These are phyloP conservation scores for Macrosiphum euphorbiae DNA, from an alignment of 2,888 invertebrate genomes.

Conservation along the genomic window DNA sequence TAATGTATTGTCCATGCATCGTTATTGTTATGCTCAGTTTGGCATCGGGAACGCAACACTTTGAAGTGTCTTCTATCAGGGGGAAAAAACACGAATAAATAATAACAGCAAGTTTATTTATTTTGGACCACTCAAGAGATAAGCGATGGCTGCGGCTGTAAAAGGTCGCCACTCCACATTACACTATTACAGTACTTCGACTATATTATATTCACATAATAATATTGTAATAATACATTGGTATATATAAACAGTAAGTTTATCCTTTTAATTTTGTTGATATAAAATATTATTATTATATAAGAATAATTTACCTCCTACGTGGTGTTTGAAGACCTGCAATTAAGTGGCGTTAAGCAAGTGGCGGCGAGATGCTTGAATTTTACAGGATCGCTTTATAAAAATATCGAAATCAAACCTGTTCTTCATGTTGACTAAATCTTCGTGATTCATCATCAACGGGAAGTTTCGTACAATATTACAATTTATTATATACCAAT, in stretches of 20 bases:
- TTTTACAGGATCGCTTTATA: background rate
- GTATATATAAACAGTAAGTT: background rate
- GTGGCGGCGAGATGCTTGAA: background rate
- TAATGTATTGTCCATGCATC: constrained; percentile 7
- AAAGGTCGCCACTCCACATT: background rate
- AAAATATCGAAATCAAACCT: background rate
- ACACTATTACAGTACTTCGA: background rate
- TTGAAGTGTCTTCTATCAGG: constrained; percentile 28
- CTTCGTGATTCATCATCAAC: background rate
- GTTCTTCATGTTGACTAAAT: background rate
- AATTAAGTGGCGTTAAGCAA: background rate
- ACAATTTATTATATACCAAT: background rate
- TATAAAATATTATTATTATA: background rate
- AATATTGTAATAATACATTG: background rate
- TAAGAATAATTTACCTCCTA: background rate
- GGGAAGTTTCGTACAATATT: background rate
- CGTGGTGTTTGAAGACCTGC: background rate
- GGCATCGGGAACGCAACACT: constrained; percentile 23
- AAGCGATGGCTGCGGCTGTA: background rate
- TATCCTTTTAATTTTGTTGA: background rate
- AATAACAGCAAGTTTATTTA: constrained; percentile 13
- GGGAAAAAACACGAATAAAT: constrained; percentile 8
- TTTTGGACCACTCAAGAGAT: constrained; percentile 6
- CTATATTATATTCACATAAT: background rate
- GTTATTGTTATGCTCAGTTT: constrained; percentile 34